Evolutionary conservation across 2,113 vertebrate species (phyloP).

Genomic region (Bubo blakistoni): DNA sequence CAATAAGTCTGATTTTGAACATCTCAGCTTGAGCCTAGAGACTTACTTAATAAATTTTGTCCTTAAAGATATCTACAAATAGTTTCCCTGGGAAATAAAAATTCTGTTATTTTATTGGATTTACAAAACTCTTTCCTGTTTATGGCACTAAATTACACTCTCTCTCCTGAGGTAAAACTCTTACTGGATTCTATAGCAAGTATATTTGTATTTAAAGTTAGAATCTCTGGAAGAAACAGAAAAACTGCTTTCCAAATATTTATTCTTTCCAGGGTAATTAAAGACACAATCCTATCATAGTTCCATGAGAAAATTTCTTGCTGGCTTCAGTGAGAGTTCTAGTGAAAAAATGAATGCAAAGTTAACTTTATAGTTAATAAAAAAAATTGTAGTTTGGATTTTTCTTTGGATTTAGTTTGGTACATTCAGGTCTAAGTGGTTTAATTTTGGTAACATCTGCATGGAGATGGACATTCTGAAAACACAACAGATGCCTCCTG

Average conservation of each 20-base stretch:
- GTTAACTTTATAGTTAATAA: background rate
- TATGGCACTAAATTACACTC: background rate
- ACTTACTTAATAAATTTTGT: slow-evolving; percentile 49
- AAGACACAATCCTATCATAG: background rate
- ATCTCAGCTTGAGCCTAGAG: slow-evolving; percentile 5
- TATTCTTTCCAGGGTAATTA: background rate
- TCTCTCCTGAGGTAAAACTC: background rate
- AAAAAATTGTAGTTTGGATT: background rate
- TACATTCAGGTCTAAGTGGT: background rate
- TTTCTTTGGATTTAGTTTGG: background rate
- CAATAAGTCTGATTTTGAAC: slow-evolving; percentile 28
- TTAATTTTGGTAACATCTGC: background rate
- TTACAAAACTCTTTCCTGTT: slow-evolving; percentile 23
- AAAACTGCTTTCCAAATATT: background rate
- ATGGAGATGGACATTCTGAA: background rate
- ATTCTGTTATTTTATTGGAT: background rate
- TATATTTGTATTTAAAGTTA: background rate
- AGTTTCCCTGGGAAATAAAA: slow-evolving; percentile 23
- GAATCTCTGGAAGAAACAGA: background rate
- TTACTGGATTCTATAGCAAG: background rate
- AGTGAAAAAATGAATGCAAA: background rate
- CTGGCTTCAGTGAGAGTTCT: background rate
- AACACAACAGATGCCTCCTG: background rate
- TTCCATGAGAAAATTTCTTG: background rate
- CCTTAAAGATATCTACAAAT: slow-evolving; percentile 16